Percentiles rank a stretch among this genome's conserved stretches.
phyloP scores from a whole-genome alignment of 1,140 invertebrate genomes.

The Hyphantria cunea region DNA sequence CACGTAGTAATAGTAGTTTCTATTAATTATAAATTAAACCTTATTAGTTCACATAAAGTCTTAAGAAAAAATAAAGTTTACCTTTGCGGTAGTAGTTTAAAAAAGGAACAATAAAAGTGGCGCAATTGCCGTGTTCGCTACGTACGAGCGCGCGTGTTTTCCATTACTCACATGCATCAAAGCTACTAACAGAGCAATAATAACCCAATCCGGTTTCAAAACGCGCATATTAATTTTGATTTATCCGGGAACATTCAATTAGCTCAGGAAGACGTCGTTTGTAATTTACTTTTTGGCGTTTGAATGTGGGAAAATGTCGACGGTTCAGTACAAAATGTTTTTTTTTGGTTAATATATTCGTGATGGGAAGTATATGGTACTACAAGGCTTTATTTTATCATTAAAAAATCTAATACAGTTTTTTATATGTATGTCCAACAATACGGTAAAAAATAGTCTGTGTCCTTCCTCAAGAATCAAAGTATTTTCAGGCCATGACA shows the following conservation, averaged over 20 bases:
- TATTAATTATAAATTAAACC: too few relatives aligned
- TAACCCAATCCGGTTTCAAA: slow-evolving; percentile 44
- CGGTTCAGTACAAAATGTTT: background rate
- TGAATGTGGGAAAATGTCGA: background rate
- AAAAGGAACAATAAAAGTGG: slow-evolving; percentile 2
- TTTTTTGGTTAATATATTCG: too few relatives aligned
- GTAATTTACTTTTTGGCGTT: slow-evolving; percentile 40
- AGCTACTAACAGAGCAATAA: slow-evolving; percentile 50
- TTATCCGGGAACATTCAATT: slow-evolving; percentile 60
- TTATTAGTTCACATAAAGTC: background rate
- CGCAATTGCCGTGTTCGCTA: slow-evolving; percentile 3
- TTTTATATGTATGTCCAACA: too few relatives aligned
- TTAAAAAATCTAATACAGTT: too few relatives aligned
- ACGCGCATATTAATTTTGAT: slow-evolving; percentile 47
- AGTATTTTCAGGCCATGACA: too few relatives aligned
- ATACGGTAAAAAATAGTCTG: too few relatives aligned
- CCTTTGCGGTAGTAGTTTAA: background rate
- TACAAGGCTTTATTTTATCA: too few relatives aligned
- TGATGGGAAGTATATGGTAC: too few relatives aligned
- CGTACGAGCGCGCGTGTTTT: slow-evolving; percentile 24
- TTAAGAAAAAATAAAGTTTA: background rate
- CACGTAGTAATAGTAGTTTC: too few relatives aligned
- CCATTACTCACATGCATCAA: slow-evolving; percentile 39
- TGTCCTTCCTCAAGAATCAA: too few relatives aligned
- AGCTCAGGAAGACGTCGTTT: slow-evolving; percentile 49